Evolutionary conservation across 35 echinoderm and acorn worm species (phyloP), one percentile per base, ranked within the genome.

Genomic region (Lytechinus variegatus): DNA sequence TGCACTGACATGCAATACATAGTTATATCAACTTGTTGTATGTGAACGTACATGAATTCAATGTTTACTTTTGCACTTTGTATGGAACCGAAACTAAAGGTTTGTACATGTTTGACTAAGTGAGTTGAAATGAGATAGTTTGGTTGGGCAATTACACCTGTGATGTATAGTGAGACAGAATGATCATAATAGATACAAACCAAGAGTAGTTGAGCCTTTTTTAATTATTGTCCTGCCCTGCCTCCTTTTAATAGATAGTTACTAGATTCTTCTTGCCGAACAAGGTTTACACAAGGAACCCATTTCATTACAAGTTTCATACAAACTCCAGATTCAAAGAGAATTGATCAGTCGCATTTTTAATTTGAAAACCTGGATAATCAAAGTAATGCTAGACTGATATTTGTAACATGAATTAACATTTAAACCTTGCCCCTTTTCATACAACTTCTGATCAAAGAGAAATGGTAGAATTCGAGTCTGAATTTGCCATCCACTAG

Each of bases 1-100:
- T 29, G 52, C 88, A 90, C 28, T 90, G 88, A 90, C 88, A 90
- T 90, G 88, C 88, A 90, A 90, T 90, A 90, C 88, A 79, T 79
- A 79, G 6, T n/a, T 16, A 79, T 79, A 7, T 19, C 19, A 79
- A 19, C 66, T 79, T 79, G 19, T 79, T 24, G 3, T 79, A 79
- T 79, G 8, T 79, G 14, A 79, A 79, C n/a, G 66, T 79, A 79
- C 66, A 79, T 79, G 66, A 24, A 79, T 24, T 79, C n/a, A 71
- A 79, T 79, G 66, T 79, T 79, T 79, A 79, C 66, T 79, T 24
- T 24, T 79, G 21, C 66, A 79, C n/a, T 24, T 79, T 0, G n/a
- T 24, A 24, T 79, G 19, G 6, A 79, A 79, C 16, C 14, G 19
- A 24, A 79, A 24, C 66, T 19, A 79, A 79, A 79, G 66, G 66